Evolutionary conservation across 2,113 vertebrate species (phyloP), one percentile per base, ranked within the genome.

Genomic region (Oreotrochilus melanogaster): DNA sequence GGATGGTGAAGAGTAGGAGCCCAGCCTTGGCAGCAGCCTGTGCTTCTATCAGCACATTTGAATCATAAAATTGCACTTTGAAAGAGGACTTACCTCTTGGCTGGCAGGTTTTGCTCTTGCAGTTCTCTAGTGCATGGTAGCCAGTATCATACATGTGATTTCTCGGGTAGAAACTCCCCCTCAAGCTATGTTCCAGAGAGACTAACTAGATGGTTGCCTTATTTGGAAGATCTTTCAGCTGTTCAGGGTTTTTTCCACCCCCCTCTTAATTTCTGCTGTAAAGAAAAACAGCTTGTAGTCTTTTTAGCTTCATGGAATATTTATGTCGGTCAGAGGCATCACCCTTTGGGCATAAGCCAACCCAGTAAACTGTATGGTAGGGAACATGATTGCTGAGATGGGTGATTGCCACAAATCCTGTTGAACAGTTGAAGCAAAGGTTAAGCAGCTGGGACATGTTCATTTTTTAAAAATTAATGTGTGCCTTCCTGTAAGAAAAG

Each of bases 241-340:
- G 10, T 57, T 76, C 19, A 28, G 47, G 10, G 23, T 7, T 35
- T 58, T 57, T 31, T 8, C 1, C 45, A 10, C 24, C 71, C 42
- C 14, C 22, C 71, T 71, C 39, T 72, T 61, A 19, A 70, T 82
- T 92, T 94, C 43, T 83, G 35, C 24, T 66, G 11, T 45, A 78
- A 62, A 47, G 47, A 90, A 83, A 78, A 94, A 14, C 43, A 88
- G 21, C 12, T 74, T 86, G 58, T 76, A 74, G 48, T 90, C 43
- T 80, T 86, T 86, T 64, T 65, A 84, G 43, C 58, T 88, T 90
- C 47, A 21, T 88, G 51, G 53, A 94, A 88, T 92, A 92, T 94
- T 96, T 88, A 78, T 92, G 89, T 64, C 60, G 60, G 56, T 16
- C 60, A 78, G 47, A 67, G 53, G 48, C 48, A 57, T 78, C n/a